Base-by-base conservation (phyloP, 2,797 vertebrate genomes). In the Thaleichthys pacificus region DNA sequence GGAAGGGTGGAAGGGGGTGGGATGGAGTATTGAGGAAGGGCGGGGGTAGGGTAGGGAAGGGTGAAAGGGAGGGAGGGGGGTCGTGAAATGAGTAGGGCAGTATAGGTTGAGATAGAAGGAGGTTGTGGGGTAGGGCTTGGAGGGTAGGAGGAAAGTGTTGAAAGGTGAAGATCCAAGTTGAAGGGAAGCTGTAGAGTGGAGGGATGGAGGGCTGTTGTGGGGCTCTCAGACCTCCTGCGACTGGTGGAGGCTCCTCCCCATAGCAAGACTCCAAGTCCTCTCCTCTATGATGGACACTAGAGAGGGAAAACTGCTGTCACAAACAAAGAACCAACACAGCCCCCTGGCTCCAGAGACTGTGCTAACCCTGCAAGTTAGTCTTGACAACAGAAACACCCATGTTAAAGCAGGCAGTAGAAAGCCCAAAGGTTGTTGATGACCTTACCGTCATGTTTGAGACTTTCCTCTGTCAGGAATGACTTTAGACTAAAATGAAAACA, bases 401-500 rank as follows among this genome's bases (percentile, higher is more conserved):
- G 4, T 56, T 17, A 56, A 56, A 56, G 8, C 4, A 56, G 19
- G 9, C 51, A 17, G 19, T n/a, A 56, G 51, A 19, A 17, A n/a
- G 32, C 32, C 5, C 15, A 56, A 56, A 11, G 9, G 11, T 14
- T n/a, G 51, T 2, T 56, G 7, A 17, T 56, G 19, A 28, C 24
- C 82, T 64, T 74, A 78, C 70, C 70, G 75, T 61, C 32, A 28
- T 79, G 74, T 24, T 60, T 56, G 75, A 70, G 14, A 68, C 65
- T 71, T 78, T 64, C 35, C 61, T 73, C 64, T 15, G 64, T 58
- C 15, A 7, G 6, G 72, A 58, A 70, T 28, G 26, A 28, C 26
- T 60, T 80, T 87, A 77, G 90, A 62, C 68, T 62, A 49, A 11
- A 69, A 58, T 24, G 21, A 9, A 15, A 32, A 66, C 15, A 66